Evolutionary conservation across 2,113 vertebrate species (phyloP).

Genomic region (Falco punctatus): DNA sequence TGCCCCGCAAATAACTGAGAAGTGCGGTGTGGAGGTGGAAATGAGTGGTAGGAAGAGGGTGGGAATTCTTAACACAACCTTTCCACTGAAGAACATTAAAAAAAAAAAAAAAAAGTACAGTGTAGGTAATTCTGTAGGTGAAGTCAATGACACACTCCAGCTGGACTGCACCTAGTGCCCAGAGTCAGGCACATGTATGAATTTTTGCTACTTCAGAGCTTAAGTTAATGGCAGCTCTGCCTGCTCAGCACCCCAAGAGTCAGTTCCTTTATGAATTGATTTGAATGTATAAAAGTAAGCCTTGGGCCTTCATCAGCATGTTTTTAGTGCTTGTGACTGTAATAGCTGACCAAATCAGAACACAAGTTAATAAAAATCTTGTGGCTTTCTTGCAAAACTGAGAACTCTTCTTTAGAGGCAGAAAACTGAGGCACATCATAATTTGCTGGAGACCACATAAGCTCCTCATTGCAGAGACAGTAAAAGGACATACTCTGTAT

Average conservation of each 20-base stretch:
- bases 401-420: background rate
- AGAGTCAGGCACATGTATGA: fast-evolving
- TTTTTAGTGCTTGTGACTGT: background rate
- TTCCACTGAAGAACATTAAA: background rate
- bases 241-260: background rate
- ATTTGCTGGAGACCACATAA: background rate
- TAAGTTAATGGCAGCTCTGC: background rate
- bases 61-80: background rate
- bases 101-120: background rate
- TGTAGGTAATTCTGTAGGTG: background rate
- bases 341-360: background rate
- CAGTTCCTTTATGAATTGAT: background rate
- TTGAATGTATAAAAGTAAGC: background rate
- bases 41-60: background rate
- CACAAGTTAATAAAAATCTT: background rate
- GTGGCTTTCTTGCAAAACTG: background rate
- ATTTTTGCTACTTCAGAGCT: background rate
- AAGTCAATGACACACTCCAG: background rate
- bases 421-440: background rate
- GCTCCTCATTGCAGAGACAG: background rate
- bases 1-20: background rate
- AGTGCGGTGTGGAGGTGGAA: background rate
- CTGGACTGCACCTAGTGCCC: background rate
- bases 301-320: background rate
- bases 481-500: background rate